phyloP scores from a whole-genome alignment of 2,113 vertebrate species.

The Eubucco bourcierii region DNA sequence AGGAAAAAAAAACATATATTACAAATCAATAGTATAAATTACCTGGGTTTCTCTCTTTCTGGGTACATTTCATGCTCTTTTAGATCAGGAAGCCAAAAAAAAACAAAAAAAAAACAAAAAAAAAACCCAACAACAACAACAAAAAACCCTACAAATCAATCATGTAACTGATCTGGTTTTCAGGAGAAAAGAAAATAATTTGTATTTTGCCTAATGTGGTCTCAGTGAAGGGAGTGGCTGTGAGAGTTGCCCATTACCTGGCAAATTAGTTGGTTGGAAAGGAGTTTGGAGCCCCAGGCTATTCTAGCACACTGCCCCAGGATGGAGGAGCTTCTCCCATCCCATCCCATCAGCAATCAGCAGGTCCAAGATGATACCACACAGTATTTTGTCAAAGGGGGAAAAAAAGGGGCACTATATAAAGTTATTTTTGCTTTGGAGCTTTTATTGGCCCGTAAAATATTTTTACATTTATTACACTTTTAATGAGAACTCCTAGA shows the following conservation, averaged over 20 bases:
- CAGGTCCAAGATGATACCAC: constrained; percentile 67
- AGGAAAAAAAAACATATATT: not conserved
- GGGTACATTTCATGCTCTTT: not conserved
- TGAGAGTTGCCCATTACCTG: not conserved
- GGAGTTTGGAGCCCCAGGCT: not conserved
- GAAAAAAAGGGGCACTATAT: constrained; percentile 72
- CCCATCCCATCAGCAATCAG: constrained; percentile 61
- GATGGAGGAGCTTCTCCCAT: not conserved
- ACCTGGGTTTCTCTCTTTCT: not conserved
- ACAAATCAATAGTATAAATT: not conserved
- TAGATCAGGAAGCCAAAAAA: not conserved
- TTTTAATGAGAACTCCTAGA: constrained; percentile 85
- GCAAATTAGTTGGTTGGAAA: constrained; percentile 5
- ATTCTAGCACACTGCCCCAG: not conserved
- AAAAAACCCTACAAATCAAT: not conserved
- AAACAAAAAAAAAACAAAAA: not conserved
- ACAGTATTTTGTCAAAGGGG: constrained; percentile 70
- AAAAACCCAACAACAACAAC: no score
- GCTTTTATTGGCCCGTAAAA: constrained; percentile 82
- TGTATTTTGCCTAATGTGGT: not conserved
- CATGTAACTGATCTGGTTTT: not conserved
- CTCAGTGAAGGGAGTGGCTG: not conserved
- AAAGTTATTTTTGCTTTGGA: constrained; percentile 83
- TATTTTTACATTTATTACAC: constrained; percentile 85
- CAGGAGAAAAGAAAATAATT: not conserved